Conservation (phyloP, 2,888 invertebrate genomes). For the Dryococelus australis region DNA sequence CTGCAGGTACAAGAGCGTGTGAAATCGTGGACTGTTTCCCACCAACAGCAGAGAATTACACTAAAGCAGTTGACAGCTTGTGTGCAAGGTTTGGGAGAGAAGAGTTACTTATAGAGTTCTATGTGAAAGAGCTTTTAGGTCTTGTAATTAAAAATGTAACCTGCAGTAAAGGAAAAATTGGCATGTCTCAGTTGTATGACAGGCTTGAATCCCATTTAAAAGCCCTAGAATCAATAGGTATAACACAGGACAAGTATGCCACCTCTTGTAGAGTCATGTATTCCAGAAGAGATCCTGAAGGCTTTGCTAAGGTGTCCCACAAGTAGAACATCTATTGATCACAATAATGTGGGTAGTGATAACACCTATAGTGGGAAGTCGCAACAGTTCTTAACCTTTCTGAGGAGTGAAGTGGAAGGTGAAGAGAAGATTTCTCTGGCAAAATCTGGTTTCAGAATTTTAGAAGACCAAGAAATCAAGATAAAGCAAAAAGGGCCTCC, state of each 20-base stretch:
- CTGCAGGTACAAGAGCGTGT: neutral
- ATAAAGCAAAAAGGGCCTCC: neutral
- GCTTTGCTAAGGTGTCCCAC: neutral
- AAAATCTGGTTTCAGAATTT: neutral
- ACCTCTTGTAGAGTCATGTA: slow-evolving; percentile 12
- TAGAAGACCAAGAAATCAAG: neutral
- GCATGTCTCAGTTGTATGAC: neutral
- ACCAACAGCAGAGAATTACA: neutral
- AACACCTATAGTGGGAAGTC: neutral
- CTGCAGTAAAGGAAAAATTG: neutral
- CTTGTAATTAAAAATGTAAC: no score
- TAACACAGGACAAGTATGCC: neutral
- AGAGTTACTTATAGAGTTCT: neutral
- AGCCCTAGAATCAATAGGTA: neutral
- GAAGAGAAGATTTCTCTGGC: slow-evolving; percentile 21
- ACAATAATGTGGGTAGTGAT: neutral
- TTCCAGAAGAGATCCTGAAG: neutral
- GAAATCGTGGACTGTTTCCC: neutral
- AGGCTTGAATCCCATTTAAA: neutral
- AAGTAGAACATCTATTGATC: neutral
- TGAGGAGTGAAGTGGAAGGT: neutral
- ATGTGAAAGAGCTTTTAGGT: neutral
- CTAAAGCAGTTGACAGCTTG: no score
- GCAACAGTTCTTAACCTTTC: neutral
- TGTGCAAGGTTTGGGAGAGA: neutral